Evolutionary conservation across 2,888 invertebrate genomes (phyloP).

Genomic region (Acronicta aceris): DNA sequence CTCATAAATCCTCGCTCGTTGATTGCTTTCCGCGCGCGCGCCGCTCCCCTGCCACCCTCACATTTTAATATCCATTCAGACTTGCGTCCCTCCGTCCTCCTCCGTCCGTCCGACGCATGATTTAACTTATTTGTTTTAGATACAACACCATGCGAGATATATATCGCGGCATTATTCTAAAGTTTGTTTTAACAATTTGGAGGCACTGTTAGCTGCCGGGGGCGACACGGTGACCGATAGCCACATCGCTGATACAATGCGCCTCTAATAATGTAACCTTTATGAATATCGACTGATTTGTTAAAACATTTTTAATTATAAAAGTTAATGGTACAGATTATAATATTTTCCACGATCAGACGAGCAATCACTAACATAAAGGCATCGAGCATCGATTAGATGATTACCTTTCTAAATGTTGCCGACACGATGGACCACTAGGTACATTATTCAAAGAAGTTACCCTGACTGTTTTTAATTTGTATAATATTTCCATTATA

Average conservation of each 20-base stretch:
- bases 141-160: constrained; percentile 76
- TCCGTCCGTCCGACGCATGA: constrained; percentile 63
- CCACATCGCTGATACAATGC: constrained; percentile 58
- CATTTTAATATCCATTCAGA: constrained; percentile 74
- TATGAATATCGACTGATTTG: constrained; percentile 65
- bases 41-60: constrained; percentile 62
- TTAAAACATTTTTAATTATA: constrained; percentile 65
- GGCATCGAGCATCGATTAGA: constrained; percentile 10
- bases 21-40: constrained; percentile 74
- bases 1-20: constrained; percentile 79
- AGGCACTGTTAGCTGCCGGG: constrained; percentile 66
- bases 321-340: constrained; percentile 43
- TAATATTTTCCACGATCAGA: constrained; percentile 33
- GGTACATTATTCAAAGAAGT: background rate
- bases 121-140: constrained; percentile 84
- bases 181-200: constrained; percentile 74
- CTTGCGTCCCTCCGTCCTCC: constrained; percentile 58
- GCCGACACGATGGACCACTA: background rate
- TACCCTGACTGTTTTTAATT: constrained; percentile 16
- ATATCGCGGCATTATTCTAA: constrained; percentile 76
- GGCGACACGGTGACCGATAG: constrained; percentile 65
- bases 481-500: constrained; percentile 12
- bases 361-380: constrained; percentile 11
- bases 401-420: background rate
- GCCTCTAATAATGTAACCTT: constrained; percentile 61